A percentile compares a stretch with the other conserved stretches of the same genome.
These are phyloP conservation scores for Hippocampus guttulatus DNA, from an alignment of 2,113 vertebrate species.

Conservation along the genomic window DNA sequence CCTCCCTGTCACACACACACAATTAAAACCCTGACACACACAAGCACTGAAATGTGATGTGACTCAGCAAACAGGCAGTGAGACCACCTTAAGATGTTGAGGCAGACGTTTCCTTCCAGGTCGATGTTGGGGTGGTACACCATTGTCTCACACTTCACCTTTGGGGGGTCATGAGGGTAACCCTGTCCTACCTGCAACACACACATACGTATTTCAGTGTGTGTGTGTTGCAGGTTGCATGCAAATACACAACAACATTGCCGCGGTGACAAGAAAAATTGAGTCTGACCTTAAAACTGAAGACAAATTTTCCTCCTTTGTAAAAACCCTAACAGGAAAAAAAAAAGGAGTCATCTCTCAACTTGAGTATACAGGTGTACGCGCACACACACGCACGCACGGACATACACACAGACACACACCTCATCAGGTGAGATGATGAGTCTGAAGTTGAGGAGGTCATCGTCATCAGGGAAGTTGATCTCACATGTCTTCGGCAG, in stretches of 20 bases:
- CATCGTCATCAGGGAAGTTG: constrained; percentile 89
- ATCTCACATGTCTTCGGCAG: constrained; percentile 95
- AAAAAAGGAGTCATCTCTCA: not conserved
- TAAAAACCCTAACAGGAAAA: constrained; percentile 81
- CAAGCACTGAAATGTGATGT: not conserved
- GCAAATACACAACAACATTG: not conserved
- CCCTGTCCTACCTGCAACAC: constrained; percentile 86
- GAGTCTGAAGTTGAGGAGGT: constrained; percentile 94
- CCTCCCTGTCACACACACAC: constrained; percentile 78
- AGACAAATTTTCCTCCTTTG: constrained; percentile 91
- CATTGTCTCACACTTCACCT: constrained; percentile 97
- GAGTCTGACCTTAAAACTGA: constrained; percentile 93
- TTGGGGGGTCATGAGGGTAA: constrained; percentile 94
- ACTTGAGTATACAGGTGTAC: not conserved
- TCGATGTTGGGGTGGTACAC: constrained; percentile 98
- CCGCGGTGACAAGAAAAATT: not conserved
- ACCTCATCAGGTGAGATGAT: constrained; percentile 93
- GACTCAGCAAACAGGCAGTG: not conserved
- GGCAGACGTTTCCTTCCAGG: constrained; percentile 96
- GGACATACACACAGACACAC: constrained; percentile 3
- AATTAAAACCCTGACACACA: constrained; percentile 21
- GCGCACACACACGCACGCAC: constrained; percentile 33
- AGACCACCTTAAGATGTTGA: constrained; percentile 86
- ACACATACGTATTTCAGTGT: too few relatives aligned
- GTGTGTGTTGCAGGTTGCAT: not conserved